A percentile compares a stretch with the other conserved stretches of the same genome.
Conservation (phyloP, 1,140 invertebrate species). For the Cotesia glomerata region DNA sequence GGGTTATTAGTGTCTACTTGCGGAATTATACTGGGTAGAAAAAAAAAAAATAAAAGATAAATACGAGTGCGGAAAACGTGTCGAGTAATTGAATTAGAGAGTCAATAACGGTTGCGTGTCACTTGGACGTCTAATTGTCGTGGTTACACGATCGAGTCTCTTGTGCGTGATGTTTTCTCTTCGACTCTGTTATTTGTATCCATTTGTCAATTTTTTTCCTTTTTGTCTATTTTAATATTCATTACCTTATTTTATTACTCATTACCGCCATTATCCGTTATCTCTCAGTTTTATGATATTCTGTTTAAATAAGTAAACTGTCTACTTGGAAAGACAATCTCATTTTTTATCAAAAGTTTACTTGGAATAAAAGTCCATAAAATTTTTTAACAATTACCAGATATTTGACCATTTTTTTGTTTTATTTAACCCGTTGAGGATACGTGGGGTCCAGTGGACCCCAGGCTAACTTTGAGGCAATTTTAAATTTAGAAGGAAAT, state of each 20-base stretch:
- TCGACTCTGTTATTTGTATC: constrained; percentile 1
- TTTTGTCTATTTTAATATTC: not conserved
- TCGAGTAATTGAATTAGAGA: constrained; percentile 26
- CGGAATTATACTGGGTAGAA: constrained; percentile 24
- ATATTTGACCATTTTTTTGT: too few relatives aligned
- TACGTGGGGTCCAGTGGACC: too few relatives aligned
- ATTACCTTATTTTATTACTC: not conserved
- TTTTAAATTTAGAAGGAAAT: too few relatives aligned
- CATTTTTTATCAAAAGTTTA: too few relatives aligned
- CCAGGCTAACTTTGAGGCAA: too few relatives aligned
- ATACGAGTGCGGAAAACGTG: not conserved
- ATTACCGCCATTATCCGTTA: not conserved
- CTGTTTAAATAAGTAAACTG: too few relatives aligned
- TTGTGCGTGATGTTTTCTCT: constrained; percentile 5
- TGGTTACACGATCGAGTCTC: not conserved
- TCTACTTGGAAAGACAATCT: too few relatives aligned
- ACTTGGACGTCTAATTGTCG: constrained; percentile 4
- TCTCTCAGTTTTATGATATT: too few relatives aligned
- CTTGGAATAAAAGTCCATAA: too few relatives aligned
- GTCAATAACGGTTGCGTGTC: constrained; percentile 24
- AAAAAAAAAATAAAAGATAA: not conserved
- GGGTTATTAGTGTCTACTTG: constrained; percentile 14
- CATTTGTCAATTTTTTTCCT: constrained; percentile 1
- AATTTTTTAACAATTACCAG: too few relatives aligned
- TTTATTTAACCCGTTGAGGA: too few relatives aligned